Evolutionary conservation across 2,797 vertebrate species (phyloP), one percentile per base, ranked within the genome.

Genomic region (Adrianichthys oophorus): DNA sequence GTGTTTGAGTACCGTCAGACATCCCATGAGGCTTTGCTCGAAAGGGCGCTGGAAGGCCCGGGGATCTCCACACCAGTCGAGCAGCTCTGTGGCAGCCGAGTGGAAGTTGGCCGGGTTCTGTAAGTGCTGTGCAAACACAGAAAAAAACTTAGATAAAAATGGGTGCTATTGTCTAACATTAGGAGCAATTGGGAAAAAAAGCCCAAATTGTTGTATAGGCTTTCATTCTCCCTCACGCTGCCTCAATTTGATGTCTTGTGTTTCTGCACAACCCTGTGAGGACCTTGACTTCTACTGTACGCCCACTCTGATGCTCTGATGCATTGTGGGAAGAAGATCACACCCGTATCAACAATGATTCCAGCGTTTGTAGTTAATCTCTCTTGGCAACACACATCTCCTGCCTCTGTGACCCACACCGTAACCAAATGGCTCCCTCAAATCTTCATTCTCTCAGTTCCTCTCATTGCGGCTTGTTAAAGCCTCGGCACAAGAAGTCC

Each of bases 21-120:
- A 99, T 87, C 98, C 98, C 98, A 99, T 99, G 85, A 99, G 94
- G 81, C 98, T 98, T 91, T 98, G 98, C 90, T 99, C 98, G 61
- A 99, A 99, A 3, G 98, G 98, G 82, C 97, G 92, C 88, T 99
- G 98, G 92, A 99, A 99, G 63, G 98, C 98, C 85, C 98, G 91
- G 24, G 98, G 98, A 90, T 99, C 98, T 80, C 97, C 98, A 15
- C 98, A 99, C 98, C 98, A 99, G 92, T 99, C 98, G 81, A 99
- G 91, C 74, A 99, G 93, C 86, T 99, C 98, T 0, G 97, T 99
- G 61, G 98, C 98, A 13, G 98, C 98, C 73, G 98, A 98, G 85
- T 99, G 98, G 92, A 99, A 99, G 91, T 99, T 99, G 83, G 98
- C 95, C 37, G 98, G 97, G 86, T 98, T 99, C 92, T 99, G 98